Evolutionary conservation across 2,888 invertebrate species (phyloP), one percentile per base, ranked within the genome.

Genomic region (Sabellastarte sp.): DNA sequence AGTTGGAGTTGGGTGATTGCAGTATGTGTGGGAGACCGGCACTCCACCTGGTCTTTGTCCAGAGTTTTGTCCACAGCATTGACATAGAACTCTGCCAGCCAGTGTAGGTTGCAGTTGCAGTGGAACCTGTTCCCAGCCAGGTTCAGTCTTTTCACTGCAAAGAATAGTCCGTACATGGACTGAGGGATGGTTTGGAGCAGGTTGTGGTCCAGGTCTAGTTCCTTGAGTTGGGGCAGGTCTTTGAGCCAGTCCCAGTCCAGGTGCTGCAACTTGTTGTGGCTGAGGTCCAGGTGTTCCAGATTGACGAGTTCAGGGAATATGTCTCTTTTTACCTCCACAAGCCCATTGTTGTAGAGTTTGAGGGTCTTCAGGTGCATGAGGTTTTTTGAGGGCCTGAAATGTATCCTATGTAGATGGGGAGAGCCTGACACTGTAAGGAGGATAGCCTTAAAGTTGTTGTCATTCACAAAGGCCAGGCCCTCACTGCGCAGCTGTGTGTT

Each of bases 21-120:
- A n/a, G n/a, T n/a, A n/a, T n/a, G n/a, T n/a, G n/a, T n/a, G n/a
- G 67, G 70, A 5, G 65, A 68, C 3, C 29, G 57, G 32, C 70
- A 70, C 30, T 50, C 31, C n/a, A 70, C 66, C 29, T 58, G 31
- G 2, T 50, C 60, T n/a, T 59, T 41, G 52, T 70, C 70, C 28
- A 67, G 58, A 20, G 32, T 55, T 32, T 64, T 66, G 65, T 69
- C 70, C 10, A 57, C 52, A 30, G 66, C 57, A 30, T 30, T 52
- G 10, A 56, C 59, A 52, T 63, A 69, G 63, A 67, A 70, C 33
- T 62, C 57, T 30, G 59, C 33, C 51, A 70, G 53, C 70, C 70
- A 70, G 24, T 28, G n/a, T 3, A 70, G 63, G 20, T 68, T 66
- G 41, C 70, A 70, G 58, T 70, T 70, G 57, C 70, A 70, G 55